A percentile compares a stretch with the other conserved stretches of the same genome.
Conservation (phyloP, 2,113 vertebrate species). For the Ancistrus triradiatus region DNA sequence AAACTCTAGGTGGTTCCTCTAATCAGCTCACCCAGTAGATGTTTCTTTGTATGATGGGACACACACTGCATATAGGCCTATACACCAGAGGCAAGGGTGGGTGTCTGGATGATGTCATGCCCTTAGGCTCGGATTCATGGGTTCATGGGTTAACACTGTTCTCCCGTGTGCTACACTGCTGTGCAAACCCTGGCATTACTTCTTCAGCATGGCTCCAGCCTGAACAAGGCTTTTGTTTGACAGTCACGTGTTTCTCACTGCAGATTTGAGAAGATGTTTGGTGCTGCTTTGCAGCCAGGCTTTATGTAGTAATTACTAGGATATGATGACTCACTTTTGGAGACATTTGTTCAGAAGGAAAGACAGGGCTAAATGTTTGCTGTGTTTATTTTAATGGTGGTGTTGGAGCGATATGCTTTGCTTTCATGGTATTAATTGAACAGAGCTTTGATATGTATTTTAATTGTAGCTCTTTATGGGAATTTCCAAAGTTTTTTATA, state of each 20-base stretch:
- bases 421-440: too few species aligned
- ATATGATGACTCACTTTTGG: slow-evolving; percentile 3
- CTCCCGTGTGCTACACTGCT: slow-evolving; percentile 6
- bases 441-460: too few species aligned
- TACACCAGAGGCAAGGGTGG: slow-evolving; percentile 12
- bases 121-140: slow-evolving; percentile 10
- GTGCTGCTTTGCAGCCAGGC: slow-evolving; percentile 26
- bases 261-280: slow-evolving; percentile 24
- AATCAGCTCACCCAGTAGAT: too few species aligned
- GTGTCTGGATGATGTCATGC: slow-evolving; percentile 21
- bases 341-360: neutral
- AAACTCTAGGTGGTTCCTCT: too few species aligned
- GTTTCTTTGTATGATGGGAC: neutral
- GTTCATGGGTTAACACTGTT: slow-evolving; percentile 21
- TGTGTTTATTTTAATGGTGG: too few species aligned
- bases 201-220: slow-evolving; percentile 1
- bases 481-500: too few species aligned
- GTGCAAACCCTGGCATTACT: slow-evolving; percentile 7
- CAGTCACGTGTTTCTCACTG: slow-evolving; percentile 4
- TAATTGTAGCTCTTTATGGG: too few species aligned
- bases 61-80: neutral
- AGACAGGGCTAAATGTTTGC: neutral
- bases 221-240: slow-evolving; percentile 37
- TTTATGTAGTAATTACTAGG: slow-evolving; percentile 6
- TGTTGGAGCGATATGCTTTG: neutral